A percentile compares a stretch with the other conserved stretches of the same genome.
These are phyloP conservation scores for Astyanax mexicanus DNA, from an alignment of 2,797 vertebrate genomes.

Conservation along the genomic window DNA sequence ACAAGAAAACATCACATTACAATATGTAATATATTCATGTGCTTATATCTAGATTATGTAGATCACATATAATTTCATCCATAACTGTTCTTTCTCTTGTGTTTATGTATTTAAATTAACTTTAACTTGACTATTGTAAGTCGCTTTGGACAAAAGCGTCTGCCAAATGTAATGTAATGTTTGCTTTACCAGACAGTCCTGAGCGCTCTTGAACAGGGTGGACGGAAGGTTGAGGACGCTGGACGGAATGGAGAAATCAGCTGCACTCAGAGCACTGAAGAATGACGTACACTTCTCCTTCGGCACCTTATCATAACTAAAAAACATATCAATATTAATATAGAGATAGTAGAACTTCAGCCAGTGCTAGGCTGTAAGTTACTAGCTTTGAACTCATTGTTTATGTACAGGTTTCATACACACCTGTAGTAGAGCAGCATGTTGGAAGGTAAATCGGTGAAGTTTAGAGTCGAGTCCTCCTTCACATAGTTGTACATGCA, in stretches of 20 bases:
- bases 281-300: conserved; percentile 67
- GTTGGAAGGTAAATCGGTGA: conserved; percentile 70
- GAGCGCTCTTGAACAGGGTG: conserved; percentile 62
- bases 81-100: too few species aligned
- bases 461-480: conserved; percentile 52
- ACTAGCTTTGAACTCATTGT: too few species aligned
- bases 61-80: too few species aligned
- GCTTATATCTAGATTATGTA: too few species aligned
- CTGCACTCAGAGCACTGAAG: conserved; percentile 62
- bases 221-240: conserved; percentile 57
- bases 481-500: conserved; percentile 73
- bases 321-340: conserved; percentile 12
- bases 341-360: not conserved
- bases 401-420: too few species aligned
- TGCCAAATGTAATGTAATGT: too few species aligned
- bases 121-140: too few species aligned
- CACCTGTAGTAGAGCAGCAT: conserved; percentile 74
- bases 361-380: too few species aligned
- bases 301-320: conserved; percentile 62
- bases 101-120: too few species aligned
- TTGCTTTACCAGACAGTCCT: conserved; percentile 69
- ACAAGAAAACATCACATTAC: conserved; percentile 25
- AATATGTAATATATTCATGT: too few species aligned
- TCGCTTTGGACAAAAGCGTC: too few species aligned
- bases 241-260: conserved; percentile 71